A percentile compares a stretch with the other conserved stretches of the same genome.
phyloP scores from a whole-genome alignment of 2,113 vertebrate species.

The Passer domesticus region DNA sequence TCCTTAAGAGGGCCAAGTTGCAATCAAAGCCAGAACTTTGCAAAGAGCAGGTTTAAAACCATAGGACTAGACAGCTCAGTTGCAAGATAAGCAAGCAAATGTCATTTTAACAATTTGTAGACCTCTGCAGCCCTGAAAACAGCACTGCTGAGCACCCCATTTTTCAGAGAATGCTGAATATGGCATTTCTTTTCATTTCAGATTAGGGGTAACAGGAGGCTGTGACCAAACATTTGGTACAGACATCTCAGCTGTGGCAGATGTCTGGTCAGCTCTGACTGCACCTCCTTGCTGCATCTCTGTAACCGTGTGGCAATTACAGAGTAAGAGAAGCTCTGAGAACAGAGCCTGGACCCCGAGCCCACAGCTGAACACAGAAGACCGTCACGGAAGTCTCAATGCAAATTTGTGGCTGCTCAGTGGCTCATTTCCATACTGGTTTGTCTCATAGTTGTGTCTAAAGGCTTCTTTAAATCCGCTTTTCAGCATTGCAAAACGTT shows the following conservation, averaged over 20 bases:
- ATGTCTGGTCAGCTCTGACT: not conserved
- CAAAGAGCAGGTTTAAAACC: not conserved
- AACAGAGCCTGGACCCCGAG: not conserved
- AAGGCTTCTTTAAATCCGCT: not conserved
- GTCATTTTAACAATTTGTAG: not conserved
- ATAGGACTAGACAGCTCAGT: not conserved
- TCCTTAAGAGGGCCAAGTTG: not conserved
- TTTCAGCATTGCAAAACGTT: not conserved
- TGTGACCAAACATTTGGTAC: not conserved
- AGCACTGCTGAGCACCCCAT: not conserved
- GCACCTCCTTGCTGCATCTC: not conserved
- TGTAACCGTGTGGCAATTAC: not conserved
- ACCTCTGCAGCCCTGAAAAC: not conserved
- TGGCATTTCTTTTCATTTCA: not conserved
- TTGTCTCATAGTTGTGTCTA: not conserved
- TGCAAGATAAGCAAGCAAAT: not conserved
- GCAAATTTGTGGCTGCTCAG: constrained; percentile 14
- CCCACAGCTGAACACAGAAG: not conserved
- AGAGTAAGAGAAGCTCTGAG: not conserved
- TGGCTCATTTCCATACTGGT: not conserved
- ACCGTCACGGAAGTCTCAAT: not conserved
- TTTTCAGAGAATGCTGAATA: not conserved
- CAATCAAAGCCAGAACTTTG: constrained; percentile 15
- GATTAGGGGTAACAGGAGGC: not conserved
- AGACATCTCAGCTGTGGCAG: not conserved